phyloP scores from a whole-genome alignment of 2,797 vertebrate genomes.

The Vultur gryphus region DNA sequence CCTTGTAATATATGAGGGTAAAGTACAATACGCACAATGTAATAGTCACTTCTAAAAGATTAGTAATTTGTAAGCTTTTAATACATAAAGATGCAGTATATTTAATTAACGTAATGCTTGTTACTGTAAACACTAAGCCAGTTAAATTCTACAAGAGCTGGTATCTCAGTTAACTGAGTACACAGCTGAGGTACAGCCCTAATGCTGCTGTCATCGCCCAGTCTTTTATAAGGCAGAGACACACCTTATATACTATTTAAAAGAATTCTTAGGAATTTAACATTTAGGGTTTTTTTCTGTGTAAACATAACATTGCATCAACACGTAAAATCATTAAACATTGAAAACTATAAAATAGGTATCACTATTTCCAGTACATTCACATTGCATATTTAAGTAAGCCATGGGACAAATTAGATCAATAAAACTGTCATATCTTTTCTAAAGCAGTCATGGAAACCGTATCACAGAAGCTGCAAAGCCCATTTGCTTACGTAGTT shows the following conservation, averaged over 20 bases:
- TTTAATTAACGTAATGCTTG: not conserved
- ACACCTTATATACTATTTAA: not conserved
- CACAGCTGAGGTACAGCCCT: not conserved
- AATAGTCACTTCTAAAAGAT: not conserved
- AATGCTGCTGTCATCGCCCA: not conserved
- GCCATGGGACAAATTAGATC: not conserved
- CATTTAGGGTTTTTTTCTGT: not conserved
- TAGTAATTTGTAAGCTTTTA: not conserved
- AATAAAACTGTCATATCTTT: not conserved
- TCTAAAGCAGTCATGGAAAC: conserved; percentile 21
- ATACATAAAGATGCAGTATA: not conserved
- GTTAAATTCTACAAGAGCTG: not conserved
- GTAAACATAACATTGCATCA: not conserved
- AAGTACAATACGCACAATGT: not conserved
- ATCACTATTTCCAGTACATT: not conserved
- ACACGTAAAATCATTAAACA: not conserved
- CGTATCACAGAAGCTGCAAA: conserved; percentile 12
- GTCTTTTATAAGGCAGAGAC: not conserved
- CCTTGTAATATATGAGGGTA: not conserved
- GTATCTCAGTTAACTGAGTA: not conserved
- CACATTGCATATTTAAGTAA: not conserved
- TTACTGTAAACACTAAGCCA: not conserved
- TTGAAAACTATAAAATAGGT: not conserved
- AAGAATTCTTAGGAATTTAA: not conserved
- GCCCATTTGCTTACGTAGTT: not conserved